Conservation (phyloP, 2,113 vertebrate species). For the Fukomys damarensis region DNA sequence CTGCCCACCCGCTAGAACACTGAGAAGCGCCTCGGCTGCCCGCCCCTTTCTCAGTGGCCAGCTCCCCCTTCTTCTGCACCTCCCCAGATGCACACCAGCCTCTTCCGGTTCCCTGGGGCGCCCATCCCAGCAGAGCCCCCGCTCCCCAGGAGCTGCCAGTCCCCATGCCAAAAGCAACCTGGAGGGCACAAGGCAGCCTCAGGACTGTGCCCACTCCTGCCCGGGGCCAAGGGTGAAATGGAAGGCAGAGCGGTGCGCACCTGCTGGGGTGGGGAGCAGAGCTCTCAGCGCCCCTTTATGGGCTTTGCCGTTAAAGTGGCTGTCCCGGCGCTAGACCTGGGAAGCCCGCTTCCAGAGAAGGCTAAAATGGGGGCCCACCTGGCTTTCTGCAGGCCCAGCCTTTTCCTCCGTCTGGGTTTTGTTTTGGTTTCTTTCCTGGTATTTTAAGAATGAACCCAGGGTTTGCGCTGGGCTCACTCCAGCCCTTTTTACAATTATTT, state of each 20-base stretch:
- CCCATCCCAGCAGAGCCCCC: not conserved
- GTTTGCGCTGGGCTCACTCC: not conserved
- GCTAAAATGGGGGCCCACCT: not conserved
- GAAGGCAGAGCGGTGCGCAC: too few relatives aligned
- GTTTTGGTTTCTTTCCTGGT: not conserved
- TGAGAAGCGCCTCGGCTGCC: conserved; percentile 20
- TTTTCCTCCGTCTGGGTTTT: not conserved
- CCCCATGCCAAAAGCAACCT: not conserved
- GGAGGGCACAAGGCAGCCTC: not conserved
- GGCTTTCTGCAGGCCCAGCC: not conserved
- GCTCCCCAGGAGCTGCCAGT: not conserved
- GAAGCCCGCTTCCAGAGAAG: not conserved
- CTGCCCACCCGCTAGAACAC: conserved; percentile 2
- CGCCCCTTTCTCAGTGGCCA: not conserved
- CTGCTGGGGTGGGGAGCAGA: too few relatives aligned
- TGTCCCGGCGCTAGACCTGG: fast-evolving
- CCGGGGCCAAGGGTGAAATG: not conserved
- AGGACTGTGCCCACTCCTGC: too few relatives aligned
- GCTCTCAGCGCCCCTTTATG: not conserved
- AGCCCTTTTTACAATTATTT: not conserved
- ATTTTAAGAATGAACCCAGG: not conserved
- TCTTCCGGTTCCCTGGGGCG: not conserved
- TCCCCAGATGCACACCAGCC: not conserved
- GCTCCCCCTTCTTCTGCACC: not conserved
- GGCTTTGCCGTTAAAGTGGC: fast-evolving